Base-by-base conservation (phyloP, 1,140 invertebrate genomes). In the Drosophila kurseongensis region DNA sequence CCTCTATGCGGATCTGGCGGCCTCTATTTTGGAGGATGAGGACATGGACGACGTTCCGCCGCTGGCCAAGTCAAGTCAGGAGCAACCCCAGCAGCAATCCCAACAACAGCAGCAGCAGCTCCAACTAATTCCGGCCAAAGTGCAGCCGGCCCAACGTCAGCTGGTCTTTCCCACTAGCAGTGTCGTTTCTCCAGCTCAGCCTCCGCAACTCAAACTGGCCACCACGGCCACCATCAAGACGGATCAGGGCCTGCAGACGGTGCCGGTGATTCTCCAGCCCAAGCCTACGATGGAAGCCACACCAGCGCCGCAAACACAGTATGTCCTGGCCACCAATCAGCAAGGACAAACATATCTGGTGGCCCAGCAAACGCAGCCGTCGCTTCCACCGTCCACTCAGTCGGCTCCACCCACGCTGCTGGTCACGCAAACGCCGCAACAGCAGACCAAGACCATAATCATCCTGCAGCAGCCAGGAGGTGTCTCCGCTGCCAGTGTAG, bases 11-110 rank as follows among this genome's bases (percentile, higher is more conserved):
- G 95, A 95, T 51, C 92, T 96, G 23, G 95, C 95, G 0, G 95
- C 95, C 0, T 95, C 95, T 69, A 95, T 95, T 56, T 92, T 96
- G n/a, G 95, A 95, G 66, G 95, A 96, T 75, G 95, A 96, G 77
- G 95, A 95, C 59, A 65, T 95, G 40, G 94, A 95, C 44, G 94
- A 94, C 93, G 84, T 92, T 47, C 78, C 85, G 45, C 85, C 84
- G 23, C 44, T 90, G 35, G 61, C 83, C 16, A 72, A 74, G 18
- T 36, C 79, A 27, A 86, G 60, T 38, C 83, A 89, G 32, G 83
- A 86, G 13, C 79, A 77, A 10, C 51, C 78, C 18, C 67, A 58
- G 2, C 71, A 57, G 5, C 50, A 66, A 3, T 65, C 80, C 13
- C 79, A 82, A 6, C 78, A 78, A 5, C 65, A 65, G 9, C 74